A percentile compares a stretch with the other conserved stretches of the same genome.
Conservation (phyloP, 2,888 invertebrate species). For the Cistogaster globosa region DNA sequence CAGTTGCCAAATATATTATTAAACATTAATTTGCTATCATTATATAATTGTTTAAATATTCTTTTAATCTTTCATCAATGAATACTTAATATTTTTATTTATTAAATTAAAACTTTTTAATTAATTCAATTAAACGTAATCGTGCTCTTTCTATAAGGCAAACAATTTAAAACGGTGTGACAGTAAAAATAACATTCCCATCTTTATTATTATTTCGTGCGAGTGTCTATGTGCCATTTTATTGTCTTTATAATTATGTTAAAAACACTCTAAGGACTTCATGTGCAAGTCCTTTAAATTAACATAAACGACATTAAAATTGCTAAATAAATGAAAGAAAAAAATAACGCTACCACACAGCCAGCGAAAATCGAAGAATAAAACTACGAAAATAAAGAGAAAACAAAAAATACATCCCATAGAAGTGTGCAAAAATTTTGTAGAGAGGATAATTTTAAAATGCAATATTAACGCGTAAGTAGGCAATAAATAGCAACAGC, state of each 20-base stretch:
- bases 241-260: conserved; percentile 42
- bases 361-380: not conserved
- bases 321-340: conserved; percentile 34
- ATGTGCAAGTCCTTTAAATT: conserved; percentile 47
- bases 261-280: conserved; percentile 57
- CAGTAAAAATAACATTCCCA: not conserved
- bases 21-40: no score
- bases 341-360: conserved; percentile 10
- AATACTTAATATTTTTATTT: not conserved
- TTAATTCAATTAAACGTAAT: conserved; percentile 3
- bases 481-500: conserved; percentile 66
- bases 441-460: conserved; percentile 70
- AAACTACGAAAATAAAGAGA: not conserved
- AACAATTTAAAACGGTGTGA: not conserved
- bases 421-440: conserved; percentile 70
- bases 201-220: not conserved
- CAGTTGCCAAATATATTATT: no score
- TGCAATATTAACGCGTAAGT: conserved; percentile 71
- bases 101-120: conserved; percentile 1
- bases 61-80: no score
- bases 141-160: not conserved
- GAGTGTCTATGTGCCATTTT: not conserved
- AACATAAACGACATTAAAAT: conserved; percentile 61
- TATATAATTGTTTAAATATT: no score
- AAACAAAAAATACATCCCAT: conserved; percentile 32